phyloP scores from a whole-genome alignment of 2,113 vertebrate genomes.

The Mystacornis crossleyi region DNA sequence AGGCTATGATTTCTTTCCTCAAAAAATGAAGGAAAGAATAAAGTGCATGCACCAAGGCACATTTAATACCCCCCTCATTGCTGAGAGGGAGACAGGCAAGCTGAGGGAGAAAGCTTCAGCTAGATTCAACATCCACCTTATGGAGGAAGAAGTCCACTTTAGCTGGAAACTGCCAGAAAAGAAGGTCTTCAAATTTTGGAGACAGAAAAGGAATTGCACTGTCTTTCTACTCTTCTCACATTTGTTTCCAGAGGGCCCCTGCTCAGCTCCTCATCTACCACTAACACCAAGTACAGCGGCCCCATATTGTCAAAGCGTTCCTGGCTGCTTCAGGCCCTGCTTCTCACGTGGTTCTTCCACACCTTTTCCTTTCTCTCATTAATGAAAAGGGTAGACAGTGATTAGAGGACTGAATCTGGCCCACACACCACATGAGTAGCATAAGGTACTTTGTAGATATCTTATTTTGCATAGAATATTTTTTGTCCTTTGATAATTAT shows the following conservation, averaged over 20 bases:
- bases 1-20: neutral
- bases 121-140: neutral
- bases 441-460: accelerated
- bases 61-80: neutral
- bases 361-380: neutral
- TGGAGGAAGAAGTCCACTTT: neutral
- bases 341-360: neutral
- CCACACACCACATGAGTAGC: neutral
- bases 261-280: neutral
- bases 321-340: neutral
- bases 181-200: neutral
- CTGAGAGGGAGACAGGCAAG: neutral
- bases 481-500: neutral
- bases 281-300: neutral
- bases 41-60: neutral
- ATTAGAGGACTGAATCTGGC: neutral
- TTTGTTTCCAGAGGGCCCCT: neutral
- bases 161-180: neutral
- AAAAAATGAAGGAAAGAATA: neutral
- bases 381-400: neutral
- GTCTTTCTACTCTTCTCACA: neutral
- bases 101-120: neutral
- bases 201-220: neutral
- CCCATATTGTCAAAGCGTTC: neutral
- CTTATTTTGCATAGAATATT: neutral